Evolutionary conservation across 2,797 vertebrate genomes (phyloP).

Genomic region (Trachurus trachurus): DNA sequence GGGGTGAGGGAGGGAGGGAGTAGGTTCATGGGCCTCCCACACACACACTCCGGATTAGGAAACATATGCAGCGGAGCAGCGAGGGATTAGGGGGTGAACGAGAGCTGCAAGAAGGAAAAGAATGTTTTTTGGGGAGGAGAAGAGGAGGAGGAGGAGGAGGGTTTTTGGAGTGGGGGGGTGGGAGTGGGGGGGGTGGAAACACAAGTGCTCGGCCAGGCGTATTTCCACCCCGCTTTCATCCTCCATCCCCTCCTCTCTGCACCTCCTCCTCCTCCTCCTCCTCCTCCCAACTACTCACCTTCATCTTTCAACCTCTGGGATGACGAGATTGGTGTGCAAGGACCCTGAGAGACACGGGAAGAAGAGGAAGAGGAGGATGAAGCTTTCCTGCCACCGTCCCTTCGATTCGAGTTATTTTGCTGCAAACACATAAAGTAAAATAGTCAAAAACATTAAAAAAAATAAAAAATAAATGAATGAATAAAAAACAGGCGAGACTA

Average conservation of each 20-base stretch:
- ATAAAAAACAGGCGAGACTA: neutral
- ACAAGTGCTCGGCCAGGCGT: constrained; percentile 76
- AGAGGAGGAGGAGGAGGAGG: constrained; percentile 53
- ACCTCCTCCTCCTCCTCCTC: neutral
- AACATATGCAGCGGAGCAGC: constrained; percentile 84
- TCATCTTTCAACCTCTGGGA: constrained; percentile 75
- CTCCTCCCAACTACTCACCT: constrained; percentile 68
- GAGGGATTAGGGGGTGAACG: constrained; percentile 82
- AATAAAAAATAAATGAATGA: neutral
- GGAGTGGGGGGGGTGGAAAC: constrained; percentile 54
- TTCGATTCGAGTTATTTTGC: constrained; percentile 44
- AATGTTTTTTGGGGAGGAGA: constrained; percentile 77
- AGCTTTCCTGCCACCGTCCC: constrained; percentile 34
- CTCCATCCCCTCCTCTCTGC: constrained; percentile 45
- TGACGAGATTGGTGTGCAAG: constrained; percentile 62
- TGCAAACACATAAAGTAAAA: constrained; percentile 33
- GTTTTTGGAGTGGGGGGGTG: no score
- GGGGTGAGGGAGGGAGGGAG: constrained; percentile 9
- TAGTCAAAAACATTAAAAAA: neutral
- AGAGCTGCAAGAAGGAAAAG: constrained; percentile 76
- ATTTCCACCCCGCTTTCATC: constrained; percentile 76
- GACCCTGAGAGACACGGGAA: constrained; percentile 7
- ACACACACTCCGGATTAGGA: constrained; percentile 86
- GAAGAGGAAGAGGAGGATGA: constrained; percentile 10
- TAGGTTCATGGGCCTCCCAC: constrained; percentile 69